Conservation (phyloP, 2,113 vertebrate genomes). For the Pipa parva region DNA sequence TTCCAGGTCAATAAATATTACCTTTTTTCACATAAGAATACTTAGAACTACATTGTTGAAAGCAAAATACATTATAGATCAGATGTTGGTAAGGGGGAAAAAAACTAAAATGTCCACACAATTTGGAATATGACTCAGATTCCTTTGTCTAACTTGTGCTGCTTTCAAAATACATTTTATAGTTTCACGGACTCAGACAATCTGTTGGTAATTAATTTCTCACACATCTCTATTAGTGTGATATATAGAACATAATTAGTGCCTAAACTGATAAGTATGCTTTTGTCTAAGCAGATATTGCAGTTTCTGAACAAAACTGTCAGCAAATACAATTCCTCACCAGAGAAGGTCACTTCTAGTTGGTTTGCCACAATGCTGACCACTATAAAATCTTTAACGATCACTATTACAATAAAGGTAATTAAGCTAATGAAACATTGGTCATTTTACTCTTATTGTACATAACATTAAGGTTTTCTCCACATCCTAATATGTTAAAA, state of each 20-base stretch:
- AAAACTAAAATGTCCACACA: no score
- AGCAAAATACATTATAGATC: neutral
- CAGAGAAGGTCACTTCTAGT: neutral
- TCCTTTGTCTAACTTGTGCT: neutral
- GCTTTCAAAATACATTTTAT: neutral
- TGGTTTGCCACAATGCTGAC: neutral
- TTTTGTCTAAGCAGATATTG: slow-evolving; percentile 1
- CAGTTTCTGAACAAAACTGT: neutral
- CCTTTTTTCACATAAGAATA: neutral
- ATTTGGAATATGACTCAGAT: no score
- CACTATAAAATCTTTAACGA: neutral
- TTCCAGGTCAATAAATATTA: slow-evolving; percentile 13
- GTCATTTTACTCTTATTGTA: neutral
- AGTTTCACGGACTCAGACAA: neutral
- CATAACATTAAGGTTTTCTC: neutral
- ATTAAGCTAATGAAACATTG: neutral
- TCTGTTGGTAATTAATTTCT: slow-evolving; percentile 13
- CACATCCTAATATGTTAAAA: neutral
- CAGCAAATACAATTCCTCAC: neutral
- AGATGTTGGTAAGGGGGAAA: no score
- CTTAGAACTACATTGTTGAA: neutral
- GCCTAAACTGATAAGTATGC: slow-evolving; percentile 5
- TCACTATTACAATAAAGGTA: neutral
- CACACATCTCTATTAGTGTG: slow-evolving; percentile 21
- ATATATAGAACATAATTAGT: neutral